A percentile compares a stretch with the other conserved stretches of the same genome.
Conservation (phyloP, 2,888 invertebrate species). For the Anorthoa munda region DNA sequence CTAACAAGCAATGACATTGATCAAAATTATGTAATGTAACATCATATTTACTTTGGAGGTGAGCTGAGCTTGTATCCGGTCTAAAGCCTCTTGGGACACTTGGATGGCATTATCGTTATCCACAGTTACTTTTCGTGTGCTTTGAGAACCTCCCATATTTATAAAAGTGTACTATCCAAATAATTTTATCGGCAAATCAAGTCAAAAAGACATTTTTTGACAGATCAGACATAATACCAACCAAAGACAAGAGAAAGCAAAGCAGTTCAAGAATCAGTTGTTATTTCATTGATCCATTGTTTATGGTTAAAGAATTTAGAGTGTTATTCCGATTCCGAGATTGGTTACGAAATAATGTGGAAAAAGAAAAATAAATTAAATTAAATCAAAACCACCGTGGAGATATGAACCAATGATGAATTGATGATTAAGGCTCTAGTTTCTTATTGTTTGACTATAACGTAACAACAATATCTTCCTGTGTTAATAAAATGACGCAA, state of each 20-base stretch:
- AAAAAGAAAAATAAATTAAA: not conserved
- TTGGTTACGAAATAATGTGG: too few species aligned
- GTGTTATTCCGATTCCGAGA: not conserved
- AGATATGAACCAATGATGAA: not conserved
- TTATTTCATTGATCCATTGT: constrained; percentile 36
- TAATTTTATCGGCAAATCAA: constrained; percentile 84
- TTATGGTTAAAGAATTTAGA: constrained; percentile 34
- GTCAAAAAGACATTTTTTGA: constrained; percentile 87
- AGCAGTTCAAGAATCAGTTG: constrained; percentile 13
- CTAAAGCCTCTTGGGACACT: constrained; percentile 88
- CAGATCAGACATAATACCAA: constrained; percentile 62
- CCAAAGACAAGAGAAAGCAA: constrained; percentile 51
- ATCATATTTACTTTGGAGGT: constrained; percentile 85
- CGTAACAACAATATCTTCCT: not conserved
- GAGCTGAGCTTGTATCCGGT: constrained; percentile 87
- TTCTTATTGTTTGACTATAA: not conserved
- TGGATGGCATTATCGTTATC: constrained; percentile 89
- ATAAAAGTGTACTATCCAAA: constrained; percentile 78
- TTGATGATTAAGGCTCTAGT: not conserved
- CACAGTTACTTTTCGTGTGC: constrained; percentile 89
- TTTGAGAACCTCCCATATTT: constrained; percentile 91
- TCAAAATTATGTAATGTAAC: constrained; percentile 89
- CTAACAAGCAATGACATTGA: constrained; percentile 85
- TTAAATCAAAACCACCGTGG: not conserved
- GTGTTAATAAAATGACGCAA: not conserved